A percentile compares a stretch with the other conserved stretches of the same genome.
Conservation (phyloP, 2,888 invertebrate genomes). For the Sinotaia quadrata region DNA sequence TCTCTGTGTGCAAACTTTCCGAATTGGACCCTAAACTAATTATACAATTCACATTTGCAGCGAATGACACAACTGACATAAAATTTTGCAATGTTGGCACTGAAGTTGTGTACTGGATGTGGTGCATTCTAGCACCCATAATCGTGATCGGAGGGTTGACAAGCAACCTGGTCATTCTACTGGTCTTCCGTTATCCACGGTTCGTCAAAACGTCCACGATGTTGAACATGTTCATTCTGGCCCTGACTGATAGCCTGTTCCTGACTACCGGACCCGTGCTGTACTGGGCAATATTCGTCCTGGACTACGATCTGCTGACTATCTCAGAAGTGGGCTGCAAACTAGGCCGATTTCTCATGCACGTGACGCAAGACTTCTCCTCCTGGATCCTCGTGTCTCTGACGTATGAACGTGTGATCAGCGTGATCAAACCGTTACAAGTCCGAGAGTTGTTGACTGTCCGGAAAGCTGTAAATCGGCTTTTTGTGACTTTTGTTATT, state of each 20-base stretch:
- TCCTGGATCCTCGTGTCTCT: slow-evolving; percentile 24
- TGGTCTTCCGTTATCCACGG: slow-evolving; percentile 9
- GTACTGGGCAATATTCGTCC: slow-evolving; percentile 2
- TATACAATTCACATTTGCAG: no score
- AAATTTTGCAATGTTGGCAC: no score
- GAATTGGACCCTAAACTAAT: no score
- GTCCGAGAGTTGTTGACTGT: slow-evolving; percentile 15
- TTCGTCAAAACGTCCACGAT: slow-evolving; percentile 18
- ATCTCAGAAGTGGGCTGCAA: slow-evolving; percentile 15
- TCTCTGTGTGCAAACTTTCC: no score
- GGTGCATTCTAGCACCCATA: slow-evolving; percentile 12
- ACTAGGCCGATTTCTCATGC: slow-evolving; percentile 9
- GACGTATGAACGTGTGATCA: slow-evolving; percentile 2
- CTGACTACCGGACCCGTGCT: slow-evolving; percentile 7
- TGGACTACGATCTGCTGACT: slow-evolving; percentile 8
- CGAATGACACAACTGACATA: no score
- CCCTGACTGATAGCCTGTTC: slow-evolving; percentile 14
- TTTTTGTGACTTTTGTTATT: background rate
- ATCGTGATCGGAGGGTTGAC: slow-evolving; percentile 9
- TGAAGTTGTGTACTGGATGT: slow-evolving; percentile 4
- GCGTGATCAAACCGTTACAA: slow-evolving; percentile 13
- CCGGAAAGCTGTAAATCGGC: background rate
- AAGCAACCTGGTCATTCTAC: slow-evolving; percentile 17
- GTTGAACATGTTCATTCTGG: slow-evolving; percentile 19
- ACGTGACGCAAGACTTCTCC: slow-evolving; percentile 17